Evolutionary conservation across 2,113 vertebrate species (phyloP).

Genomic region (Pollimyrus isidori): DNA sequence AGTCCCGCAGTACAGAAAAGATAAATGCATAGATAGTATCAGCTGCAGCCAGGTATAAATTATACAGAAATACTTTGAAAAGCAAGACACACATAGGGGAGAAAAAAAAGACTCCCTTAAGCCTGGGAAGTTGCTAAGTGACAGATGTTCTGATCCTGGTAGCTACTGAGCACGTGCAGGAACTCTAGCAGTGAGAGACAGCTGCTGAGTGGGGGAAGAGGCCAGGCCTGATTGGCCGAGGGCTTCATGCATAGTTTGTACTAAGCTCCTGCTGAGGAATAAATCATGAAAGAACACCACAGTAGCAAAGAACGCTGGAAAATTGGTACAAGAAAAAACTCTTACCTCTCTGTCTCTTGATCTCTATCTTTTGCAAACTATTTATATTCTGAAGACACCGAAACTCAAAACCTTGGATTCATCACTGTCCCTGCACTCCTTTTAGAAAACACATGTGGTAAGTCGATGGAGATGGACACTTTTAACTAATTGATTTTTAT

Average conservation of each 20-base stretch:
- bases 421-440: background rate
- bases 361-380: background rate
- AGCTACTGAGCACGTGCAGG: background rate
- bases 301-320: background rate
- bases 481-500: background rate
- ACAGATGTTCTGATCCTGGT: background rate
- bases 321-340: background rate
- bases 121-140: background rate
- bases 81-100: background rate
- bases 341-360: background rate
- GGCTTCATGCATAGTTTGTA: background rate
- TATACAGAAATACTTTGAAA: background rate
- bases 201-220: background rate
- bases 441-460: background rate
- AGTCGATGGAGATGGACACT: background rate
- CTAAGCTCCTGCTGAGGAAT: background rate
- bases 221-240: background rate
- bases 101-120: background rate
- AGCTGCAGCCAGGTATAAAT: background rate
- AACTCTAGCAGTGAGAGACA: background rate
- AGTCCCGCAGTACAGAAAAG: background rate
- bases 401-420: background rate
- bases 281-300: background rate
- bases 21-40: background rate
- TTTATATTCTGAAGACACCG: background rate